These are phyloP conservation scores for Piprites chloris DNA, from an alignment of 2,113 vertebrate genomes.

Conservation along the genomic window DNA sequence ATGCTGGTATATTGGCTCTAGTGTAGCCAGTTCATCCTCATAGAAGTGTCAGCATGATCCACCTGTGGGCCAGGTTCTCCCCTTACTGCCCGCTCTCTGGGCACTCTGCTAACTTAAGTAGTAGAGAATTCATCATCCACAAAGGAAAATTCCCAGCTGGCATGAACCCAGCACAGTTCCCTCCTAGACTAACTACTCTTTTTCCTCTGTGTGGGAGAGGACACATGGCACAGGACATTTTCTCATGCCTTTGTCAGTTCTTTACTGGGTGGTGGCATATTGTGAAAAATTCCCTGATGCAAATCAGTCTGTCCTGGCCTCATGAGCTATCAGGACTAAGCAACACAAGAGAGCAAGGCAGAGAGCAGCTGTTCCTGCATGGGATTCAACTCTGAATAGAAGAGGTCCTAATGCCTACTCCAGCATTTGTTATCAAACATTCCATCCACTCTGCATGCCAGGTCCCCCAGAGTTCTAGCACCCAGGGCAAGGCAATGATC, in stretches of 20 bases:
- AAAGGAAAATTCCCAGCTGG: not conserved
- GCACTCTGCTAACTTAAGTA: not conserved
- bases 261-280: not conserved
- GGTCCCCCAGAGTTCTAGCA: not conserved
- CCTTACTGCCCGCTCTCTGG: not conserved
- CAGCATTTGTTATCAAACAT: not conserved
- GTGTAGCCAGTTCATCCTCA: not conserved
- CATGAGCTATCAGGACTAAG: not conserved
- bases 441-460: accelerated
- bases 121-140: accelerated
- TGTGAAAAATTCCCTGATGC: not conserved
- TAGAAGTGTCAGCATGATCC: not conserved
- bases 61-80: not conserved
- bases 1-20: not conserved
- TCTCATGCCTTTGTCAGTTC: not conserved
- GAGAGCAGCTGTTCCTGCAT: not conserved
- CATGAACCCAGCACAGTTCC: not conserved
- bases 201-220: not conserved
- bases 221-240: not conserved
- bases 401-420: not conserved
- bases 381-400: not conserved
- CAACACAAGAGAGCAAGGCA: accelerated
- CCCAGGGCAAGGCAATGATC: not conserved
- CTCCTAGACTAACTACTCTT: not conserved
- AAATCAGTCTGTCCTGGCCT: not conserved